These are phyloP conservation scores for Illadopsis cleaveri DNA, from an alignment of 2,113 vertebrate genomes.

Conservation along the genomic window DNA sequence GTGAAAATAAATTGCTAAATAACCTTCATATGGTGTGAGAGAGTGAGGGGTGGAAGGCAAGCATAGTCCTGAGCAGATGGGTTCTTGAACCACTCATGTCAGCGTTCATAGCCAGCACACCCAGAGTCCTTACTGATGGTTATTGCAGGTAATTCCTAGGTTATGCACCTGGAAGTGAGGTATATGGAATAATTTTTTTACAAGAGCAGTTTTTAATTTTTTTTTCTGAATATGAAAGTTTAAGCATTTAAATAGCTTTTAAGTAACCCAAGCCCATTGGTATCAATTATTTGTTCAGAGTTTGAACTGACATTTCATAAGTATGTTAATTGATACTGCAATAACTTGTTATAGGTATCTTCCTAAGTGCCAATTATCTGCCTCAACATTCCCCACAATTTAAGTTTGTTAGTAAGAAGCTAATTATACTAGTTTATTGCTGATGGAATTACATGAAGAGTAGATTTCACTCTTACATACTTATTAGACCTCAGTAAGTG, in stretches of 20 bases:
- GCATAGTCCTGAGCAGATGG: background rate
- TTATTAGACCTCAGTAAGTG: constrained; percentile 79
- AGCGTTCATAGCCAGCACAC: background rate
- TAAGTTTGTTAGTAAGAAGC: constrained; percentile 80
- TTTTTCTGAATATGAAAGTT: constrained; percentile 10
- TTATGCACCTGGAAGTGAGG: background rate
- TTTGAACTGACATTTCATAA: constrained; percentile 74
- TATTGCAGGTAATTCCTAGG: background rate
- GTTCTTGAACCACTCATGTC: background rate
- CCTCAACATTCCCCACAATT: constrained; percentile 78
- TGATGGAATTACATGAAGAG: constrained; percentile 80
- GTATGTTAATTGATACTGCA: constrained; percentile 72
- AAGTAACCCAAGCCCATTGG: constrained; percentile 53
- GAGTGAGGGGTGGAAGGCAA: background rate
- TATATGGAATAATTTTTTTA: background rate
- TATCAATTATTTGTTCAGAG: constrained; percentile 67
- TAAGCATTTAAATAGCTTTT: constrained; percentile 58
- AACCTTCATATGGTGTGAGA: background rate
- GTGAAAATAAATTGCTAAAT: background rate
- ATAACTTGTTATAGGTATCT: constrained; percentile 71
- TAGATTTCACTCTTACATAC: constrained; percentile 77
- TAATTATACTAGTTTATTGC: constrained; percentile 83
- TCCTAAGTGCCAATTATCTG: constrained; percentile 80
- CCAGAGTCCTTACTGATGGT: background rate
- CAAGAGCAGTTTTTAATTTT: background rate